Percentiles rank a stretch among this genome's conserved stretches.
Conservation (phyloP, 1,140 invertebrate species). For the Pseudoatta argentina region DNA sequence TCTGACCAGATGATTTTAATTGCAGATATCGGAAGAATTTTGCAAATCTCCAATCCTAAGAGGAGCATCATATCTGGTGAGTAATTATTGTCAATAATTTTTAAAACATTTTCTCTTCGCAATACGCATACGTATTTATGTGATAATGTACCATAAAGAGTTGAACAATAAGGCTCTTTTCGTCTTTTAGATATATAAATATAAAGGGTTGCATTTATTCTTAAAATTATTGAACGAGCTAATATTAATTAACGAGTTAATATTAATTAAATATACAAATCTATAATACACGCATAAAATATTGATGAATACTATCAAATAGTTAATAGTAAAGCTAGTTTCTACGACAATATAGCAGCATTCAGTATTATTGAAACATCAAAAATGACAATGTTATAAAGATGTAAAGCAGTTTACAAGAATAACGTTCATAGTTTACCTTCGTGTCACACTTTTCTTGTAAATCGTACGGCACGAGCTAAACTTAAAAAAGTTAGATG, state of each 20-base stretch:
- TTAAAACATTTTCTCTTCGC: background rate
- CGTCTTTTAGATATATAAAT: background rate
- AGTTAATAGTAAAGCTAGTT: background rate
- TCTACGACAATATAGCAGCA: background rate
- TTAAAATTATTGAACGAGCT: background rate
- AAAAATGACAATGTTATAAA: background rate
- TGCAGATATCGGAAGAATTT: constrained; percentile 30
- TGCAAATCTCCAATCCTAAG: background rate
- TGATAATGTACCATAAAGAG: background rate
- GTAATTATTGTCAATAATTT: constrained; percentile 6
- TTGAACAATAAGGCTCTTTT: background rate
- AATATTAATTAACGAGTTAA: background rate
- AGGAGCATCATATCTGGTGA: background rate
- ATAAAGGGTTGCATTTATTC: background rate
- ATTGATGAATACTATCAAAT: background rate
- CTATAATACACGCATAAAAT: constrained; percentile 10
- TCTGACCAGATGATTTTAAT: constrained; percentile 16
- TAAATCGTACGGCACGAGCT: constrained; percentile 29
- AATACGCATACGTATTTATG: background rate
- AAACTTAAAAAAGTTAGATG: constrained; percentile 25
- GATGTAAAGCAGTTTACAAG: constrained; percentile 12
- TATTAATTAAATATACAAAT: constrained; percentile 27
- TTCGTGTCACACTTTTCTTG: constrained; percentile 36
- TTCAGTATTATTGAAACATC: constrained; percentile 4
- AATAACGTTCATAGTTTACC: constrained; percentile 27